Evolutionary conservation across 2,797 vertebrate species (phyloP).

Genomic region (Pygocentrus nattereri): DNA sequence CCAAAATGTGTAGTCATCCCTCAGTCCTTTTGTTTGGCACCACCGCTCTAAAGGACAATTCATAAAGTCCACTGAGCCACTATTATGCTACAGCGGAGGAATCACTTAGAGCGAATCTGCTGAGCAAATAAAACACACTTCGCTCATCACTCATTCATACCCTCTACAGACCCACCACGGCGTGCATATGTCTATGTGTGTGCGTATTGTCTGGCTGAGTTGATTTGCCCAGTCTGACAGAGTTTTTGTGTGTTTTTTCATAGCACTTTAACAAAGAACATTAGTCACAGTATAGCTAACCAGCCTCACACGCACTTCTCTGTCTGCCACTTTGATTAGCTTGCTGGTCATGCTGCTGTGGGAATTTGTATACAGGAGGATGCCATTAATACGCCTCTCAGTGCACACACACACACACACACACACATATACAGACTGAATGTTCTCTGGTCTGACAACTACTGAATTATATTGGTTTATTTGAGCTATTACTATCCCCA

Average conservation of each 20-base stretch:
- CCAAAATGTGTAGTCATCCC: not conserved
- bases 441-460: slow-evolving; percentile 9
- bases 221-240: not conserved
- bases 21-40: not conserved
- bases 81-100: not conserved
- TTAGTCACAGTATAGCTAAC: slow-evolving; percentile 25
- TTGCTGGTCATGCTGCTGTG: slow-evolving; percentile 25
- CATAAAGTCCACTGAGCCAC: not conserved
- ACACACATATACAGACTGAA: not conserved
- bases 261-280: slow-evolving; percentile 27
- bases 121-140: slow-evolving; percentile 39
- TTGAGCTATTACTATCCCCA: slow-evolving; percentile 54
- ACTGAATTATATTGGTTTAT: slow-evolving; percentile 18
- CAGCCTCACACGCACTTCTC: slow-evolving; percentile 15
- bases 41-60: not conserved
- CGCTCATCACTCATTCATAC: slow-evolving; percentile 30
- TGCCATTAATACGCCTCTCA: not conserved
- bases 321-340: slow-evolving; percentile 29
- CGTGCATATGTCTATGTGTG: slow-evolving; percentile 4
- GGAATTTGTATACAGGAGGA: slow-evolving; percentile 4
- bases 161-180: not conserved
- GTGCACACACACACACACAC: not conserved
- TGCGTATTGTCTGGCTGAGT: not conserved
- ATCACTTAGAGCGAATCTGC: slow-evolving; percentile 22
- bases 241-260: slow-evolving; percentile 20